Evolutionary conservation across 2,888 invertebrate genomes (phyloP).

Genomic region (Physocephala rufipes): DNA sequence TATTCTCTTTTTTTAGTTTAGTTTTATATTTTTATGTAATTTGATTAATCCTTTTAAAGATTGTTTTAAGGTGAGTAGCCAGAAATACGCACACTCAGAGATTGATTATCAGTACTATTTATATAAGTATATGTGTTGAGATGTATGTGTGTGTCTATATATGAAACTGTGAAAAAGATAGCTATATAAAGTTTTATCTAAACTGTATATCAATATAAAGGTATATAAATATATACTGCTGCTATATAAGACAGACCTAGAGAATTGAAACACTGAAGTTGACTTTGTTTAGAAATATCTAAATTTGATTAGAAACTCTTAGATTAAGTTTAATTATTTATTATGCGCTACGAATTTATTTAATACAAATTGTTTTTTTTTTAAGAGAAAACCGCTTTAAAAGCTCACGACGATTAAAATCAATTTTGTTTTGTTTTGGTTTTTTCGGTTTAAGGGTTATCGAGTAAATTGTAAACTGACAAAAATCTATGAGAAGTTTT

Average conservation of each 20-base stretch:
- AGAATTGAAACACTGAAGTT: conserved; percentile 29
- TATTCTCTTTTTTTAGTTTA: not conserved
- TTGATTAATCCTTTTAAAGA: too few species aligned
- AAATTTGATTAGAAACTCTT: not conserved
- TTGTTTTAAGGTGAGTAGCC: too few species aligned
- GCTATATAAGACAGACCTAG: conserved; percentile 16
- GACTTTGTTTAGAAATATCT: not conserved
- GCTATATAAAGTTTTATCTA: too few species aligned
- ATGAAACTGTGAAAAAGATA: too few species aligned
- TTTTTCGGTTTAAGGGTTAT: too few species aligned
- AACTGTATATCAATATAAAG: not conserved
- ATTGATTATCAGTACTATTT: too few species aligned
- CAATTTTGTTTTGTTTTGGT: too few species aligned
- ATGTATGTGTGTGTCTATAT: too few species aligned
- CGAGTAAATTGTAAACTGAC: too few species aligned
- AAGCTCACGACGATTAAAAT: not conserved
- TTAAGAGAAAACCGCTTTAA: not conserved
- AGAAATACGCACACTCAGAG: too few species aligned
- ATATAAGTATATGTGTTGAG: too few species aligned
- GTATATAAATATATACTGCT: not conserved
- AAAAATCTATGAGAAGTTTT: not conserved
- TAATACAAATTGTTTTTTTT: not conserved
- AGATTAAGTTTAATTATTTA: not conserved
- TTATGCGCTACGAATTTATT: too few species aligned
- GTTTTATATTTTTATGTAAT: conserved; percentile 5